Evolutionary conservation across 2,113 vertebrate genomes (phyloP).

Genomic region (Ardeotis arabs): DNA sequence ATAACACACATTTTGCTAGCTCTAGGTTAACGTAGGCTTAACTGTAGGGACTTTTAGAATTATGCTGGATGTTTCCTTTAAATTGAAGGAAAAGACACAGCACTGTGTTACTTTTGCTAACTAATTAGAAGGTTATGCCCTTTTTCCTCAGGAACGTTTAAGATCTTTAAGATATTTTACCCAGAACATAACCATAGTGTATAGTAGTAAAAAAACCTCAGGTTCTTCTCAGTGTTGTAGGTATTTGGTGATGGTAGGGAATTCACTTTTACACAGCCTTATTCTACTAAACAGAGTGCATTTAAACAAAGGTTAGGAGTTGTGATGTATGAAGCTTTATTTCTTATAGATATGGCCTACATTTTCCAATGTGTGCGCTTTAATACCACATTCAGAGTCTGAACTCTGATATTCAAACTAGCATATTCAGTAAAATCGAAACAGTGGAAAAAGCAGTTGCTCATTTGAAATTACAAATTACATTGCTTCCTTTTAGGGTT

Average conservation of each 20-base stretch:
- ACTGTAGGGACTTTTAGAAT: not conserved
- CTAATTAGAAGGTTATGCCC: not conserved
- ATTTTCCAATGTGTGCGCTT: not conserved
- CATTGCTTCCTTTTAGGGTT: not conserved
- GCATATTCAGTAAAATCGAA: not conserved
- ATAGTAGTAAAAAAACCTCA: fast-evolving
- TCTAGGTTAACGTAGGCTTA: not conserved
- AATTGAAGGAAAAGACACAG: not conserved
- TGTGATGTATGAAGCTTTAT: not conserved
- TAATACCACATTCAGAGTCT: not conserved
- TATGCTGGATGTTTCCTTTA: not conserved
- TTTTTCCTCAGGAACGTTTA: not conserved
- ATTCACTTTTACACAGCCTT: not conserved
- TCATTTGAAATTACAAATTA: not conserved
- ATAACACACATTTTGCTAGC: not conserved
- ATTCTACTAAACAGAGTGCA: not conserved
- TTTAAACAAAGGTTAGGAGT: not conserved
- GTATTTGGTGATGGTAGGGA: not conserved
- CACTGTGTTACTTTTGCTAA: not conserved
- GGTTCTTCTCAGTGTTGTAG: not conserved
- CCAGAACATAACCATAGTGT: not conserved
- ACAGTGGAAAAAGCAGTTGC: not conserved
- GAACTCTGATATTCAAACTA: not conserved
- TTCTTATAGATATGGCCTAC: not conserved
- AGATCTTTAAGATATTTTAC: not conserved